These are phyloP conservation scores for Vipera ursinii DNA, from an alignment of 2,797 vertebrate species.

Conservation along the genomic window DNA sequence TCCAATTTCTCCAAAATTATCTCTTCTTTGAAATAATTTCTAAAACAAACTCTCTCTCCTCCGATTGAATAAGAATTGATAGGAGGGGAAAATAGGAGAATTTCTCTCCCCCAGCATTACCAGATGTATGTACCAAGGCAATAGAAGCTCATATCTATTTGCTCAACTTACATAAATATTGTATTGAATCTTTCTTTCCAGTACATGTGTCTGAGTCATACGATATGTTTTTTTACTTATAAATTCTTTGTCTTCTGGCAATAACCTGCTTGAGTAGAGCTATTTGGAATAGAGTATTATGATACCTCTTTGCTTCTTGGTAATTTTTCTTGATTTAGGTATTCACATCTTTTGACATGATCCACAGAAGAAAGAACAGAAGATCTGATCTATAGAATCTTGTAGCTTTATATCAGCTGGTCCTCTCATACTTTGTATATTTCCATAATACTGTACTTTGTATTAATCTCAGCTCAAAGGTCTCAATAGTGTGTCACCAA, in stretches of 20 bases:
- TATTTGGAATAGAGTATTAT: not conserved
- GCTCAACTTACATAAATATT: not conserved
- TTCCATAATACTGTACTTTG: not conserved
- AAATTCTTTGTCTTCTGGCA: not conserved
- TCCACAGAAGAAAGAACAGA: not conserved
- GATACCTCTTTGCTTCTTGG: not conserved
- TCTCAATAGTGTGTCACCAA: not conserved
- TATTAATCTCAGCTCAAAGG: not conserved
- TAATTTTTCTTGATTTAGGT: not conserved
- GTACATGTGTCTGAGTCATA: not conserved
- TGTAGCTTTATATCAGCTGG: not conserved
- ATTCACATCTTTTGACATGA: not conserved
- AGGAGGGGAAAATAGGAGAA: not conserved
- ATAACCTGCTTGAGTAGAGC: not conserved
- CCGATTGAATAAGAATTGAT: not conserved
- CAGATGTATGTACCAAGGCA: not conserved
- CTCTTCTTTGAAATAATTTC: not conserved
- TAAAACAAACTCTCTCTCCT: not conserved
- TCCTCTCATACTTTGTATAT: not conserved
- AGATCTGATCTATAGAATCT: not conserved
- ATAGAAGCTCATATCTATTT: not conserved
- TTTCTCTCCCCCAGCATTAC: not conserved
- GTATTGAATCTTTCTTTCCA: not conserved
- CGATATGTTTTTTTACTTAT: not conserved
- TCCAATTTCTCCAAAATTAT: not conserved